A percentile compares a stretch with the other conserved stretches of the same genome.
Evolutionary conservation across 2,113 vertebrate genomes (phyloP).

Genomic region (Empidonax alnorum): DNA sequence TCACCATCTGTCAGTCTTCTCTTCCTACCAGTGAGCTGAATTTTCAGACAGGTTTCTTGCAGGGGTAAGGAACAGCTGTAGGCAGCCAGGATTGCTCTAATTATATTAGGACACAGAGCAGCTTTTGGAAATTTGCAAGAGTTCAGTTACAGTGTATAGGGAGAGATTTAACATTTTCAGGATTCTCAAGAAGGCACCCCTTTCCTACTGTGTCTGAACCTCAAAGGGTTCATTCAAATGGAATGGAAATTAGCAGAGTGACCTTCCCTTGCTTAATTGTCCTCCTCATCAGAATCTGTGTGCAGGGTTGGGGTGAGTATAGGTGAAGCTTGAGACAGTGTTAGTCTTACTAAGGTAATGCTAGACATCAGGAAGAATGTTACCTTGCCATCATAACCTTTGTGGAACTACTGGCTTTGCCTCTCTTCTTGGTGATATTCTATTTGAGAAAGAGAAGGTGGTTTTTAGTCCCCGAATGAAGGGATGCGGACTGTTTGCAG

Average conservation of each 20-base stretch:
- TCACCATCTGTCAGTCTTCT: constrained; percentile 47
- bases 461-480: neutral
- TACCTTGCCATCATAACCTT: neutral
- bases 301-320: neutral
- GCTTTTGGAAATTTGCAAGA: constrained; percentile 38
- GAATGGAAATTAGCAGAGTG: neutral
- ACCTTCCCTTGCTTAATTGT: neutral
- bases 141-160: constrained; percentile 8
- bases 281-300: neutral
- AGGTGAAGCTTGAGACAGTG: neutral
- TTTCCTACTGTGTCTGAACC: neutral
- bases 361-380: neutral
- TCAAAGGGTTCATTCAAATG: neutral
- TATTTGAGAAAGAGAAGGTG: neutral
- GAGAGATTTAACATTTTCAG: neutral
- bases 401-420: neutral
- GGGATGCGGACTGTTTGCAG: neutral
- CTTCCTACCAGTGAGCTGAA: constrained; percentile 9
- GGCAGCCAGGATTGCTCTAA: constrained; percentile 16
- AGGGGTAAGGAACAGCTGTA: neutral
- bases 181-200: neutral
- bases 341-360: neutral
- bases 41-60: constrained; percentile 28
- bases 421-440: neutral
- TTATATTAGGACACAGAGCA: neutral